A percentile compares a stretch with the other conserved stretches of the same genome.
These are phyloP conservation scores for Pegoplata infirma DNA, from an alignment of 2,888 invertebrate genomes.

Conservation along the genomic window DNA sequence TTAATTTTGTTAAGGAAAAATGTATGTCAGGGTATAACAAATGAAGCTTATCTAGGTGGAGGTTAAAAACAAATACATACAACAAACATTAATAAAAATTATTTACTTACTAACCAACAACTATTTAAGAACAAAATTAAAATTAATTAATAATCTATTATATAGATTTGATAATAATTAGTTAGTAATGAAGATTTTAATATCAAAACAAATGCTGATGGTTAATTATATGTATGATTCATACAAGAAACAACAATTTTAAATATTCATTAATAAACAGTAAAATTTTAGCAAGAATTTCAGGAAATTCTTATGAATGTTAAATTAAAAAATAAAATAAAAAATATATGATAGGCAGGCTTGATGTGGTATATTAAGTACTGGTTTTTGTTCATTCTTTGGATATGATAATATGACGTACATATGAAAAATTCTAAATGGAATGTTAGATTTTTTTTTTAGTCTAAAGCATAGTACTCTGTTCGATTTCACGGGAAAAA, in stretches of 20 bases:
- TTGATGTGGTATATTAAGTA: neutral
- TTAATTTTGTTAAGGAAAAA: too few species aligned
- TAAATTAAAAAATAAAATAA: neutral
- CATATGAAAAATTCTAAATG: neutral
- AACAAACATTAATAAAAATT: neutral
- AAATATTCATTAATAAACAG: too few species aligned
- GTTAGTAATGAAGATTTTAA: too few species aligned
- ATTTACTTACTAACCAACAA: neutral
- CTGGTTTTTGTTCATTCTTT: neutral
- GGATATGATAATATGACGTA: too few species aligned
- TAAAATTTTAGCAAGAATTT: conserved; percentile 16
- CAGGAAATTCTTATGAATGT: conserved; percentile 17
- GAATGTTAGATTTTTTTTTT: too few species aligned
- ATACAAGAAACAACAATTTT: neutral
- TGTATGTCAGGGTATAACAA: conserved; percentile 47
- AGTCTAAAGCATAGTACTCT: too few species aligned
- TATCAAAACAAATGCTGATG: neutral
- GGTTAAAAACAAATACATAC: conserved; percentile 12
- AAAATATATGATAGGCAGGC: neutral
- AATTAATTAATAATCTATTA: too few species aligned
- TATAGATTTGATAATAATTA: too few species aligned
- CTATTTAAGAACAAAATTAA: neutral
- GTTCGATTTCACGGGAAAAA: too few species aligned
- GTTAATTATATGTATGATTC: neutral
- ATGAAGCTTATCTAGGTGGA: conserved; percentile 44